Conservation (phyloP, 2,888 invertebrate species). For the Pinctada fucata region DNA sequence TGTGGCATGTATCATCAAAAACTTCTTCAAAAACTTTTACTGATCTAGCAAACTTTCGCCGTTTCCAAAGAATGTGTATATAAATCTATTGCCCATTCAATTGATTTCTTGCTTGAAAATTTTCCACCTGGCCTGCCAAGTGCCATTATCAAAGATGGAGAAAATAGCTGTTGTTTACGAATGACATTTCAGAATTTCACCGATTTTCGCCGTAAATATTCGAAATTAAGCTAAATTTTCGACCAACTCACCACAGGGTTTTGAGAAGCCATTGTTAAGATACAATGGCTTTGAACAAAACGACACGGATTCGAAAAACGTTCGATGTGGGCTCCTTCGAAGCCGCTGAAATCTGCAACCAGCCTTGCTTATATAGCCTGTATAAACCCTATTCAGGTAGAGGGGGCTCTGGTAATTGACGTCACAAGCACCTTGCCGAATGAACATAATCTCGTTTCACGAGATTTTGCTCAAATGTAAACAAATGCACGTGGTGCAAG, state of each 20-base stretch:
- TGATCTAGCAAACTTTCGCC: too few relatives aligned
- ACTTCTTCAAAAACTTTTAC: too few relatives aligned
- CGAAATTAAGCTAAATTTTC: too few relatives aligned
- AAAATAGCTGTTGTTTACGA: too few relatives aligned
- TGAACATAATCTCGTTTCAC: conserved; percentile 29
- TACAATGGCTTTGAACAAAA: conserved; percentile 24
- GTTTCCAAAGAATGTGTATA: too few relatives aligned
- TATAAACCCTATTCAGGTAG: conserved; percentile 54
- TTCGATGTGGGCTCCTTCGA: conserved; percentile 60
- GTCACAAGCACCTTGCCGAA: conserved; percentile 33
- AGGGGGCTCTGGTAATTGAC: conserved; percentile 57
- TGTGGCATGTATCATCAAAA: too few relatives aligned
- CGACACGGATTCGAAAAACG: conserved; percentile 18
- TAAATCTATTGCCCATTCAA: too few relatives aligned
- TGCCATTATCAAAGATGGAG: too few relatives aligned
- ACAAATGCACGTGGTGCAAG: conserved; percentile 29
- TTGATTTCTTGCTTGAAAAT: too few relatives aligned
- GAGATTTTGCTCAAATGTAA: conserved; percentile 23
- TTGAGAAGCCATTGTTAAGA: conserved; percentile 52
- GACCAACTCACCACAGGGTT: conserved; percentile 59
- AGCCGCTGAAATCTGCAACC: conserved; percentile 59
- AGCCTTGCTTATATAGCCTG: conserved; percentile 65
- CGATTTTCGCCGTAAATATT: too few relatives aligned
- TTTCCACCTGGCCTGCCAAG: too few relatives aligned
- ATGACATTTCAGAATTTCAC: too few relatives aligned